Conservation (phyloP, 2,113 vertebrate species). For the Passer montanus region DNA sequence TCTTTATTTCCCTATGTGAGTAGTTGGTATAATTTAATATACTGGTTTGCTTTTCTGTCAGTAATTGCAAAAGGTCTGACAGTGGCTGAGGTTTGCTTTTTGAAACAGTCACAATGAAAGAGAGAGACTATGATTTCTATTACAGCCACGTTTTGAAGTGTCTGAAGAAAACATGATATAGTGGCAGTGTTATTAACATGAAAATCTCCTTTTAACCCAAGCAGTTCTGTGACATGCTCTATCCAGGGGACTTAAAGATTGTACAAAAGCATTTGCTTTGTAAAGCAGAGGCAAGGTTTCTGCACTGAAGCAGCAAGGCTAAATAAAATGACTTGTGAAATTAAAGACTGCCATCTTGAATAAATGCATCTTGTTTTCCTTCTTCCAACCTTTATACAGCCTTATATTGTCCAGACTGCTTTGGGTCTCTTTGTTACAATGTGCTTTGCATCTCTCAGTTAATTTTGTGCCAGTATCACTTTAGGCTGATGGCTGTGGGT, state of each 20-base stretch:
- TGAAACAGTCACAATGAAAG: not conserved
- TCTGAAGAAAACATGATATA: slow-evolving; percentile 13
- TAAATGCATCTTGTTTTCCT: slow-evolving; percentile 37
- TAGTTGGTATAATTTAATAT: not conserved
- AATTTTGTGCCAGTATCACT: slow-evolving; percentile 78
- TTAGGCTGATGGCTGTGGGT: slow-evolving; percentile 63
- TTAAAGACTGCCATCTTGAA: slow-evolving; percentile 42
- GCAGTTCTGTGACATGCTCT: slow-evolving; percentile 6
- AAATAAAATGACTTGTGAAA: slow-evolving; percentile 38
- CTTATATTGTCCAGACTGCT: slow-evolving; percentile 53
- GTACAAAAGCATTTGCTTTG: slow-evolving; percentile 42
- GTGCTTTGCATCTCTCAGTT: slow-evolving; percentile 71
- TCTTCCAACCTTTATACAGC: not conserved
- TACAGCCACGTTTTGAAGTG: slow-evolving; percentile 21
- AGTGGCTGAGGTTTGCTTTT: not conserved
- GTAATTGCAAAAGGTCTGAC: not conserved
- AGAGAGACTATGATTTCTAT: not conserved
- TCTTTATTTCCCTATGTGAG: not conserved
- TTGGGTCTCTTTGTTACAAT: slow-evolving; percentile 64
- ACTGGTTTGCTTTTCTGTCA: not conserved
- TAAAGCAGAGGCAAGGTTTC: not conserved
- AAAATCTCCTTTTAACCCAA: slow-evolving; percentile 23
- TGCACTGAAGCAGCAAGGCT: slow-evolving; percentile 34
- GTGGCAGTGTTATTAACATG: slow-evolving; percentile 27
- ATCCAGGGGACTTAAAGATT: not conserved